Evolutionary conservation across 2,113 vertebrate genomes (phyloP), one percentile per base, ranked within the genome.

Genomic region (Gnathonemus echidnorhynchus): DNA sequence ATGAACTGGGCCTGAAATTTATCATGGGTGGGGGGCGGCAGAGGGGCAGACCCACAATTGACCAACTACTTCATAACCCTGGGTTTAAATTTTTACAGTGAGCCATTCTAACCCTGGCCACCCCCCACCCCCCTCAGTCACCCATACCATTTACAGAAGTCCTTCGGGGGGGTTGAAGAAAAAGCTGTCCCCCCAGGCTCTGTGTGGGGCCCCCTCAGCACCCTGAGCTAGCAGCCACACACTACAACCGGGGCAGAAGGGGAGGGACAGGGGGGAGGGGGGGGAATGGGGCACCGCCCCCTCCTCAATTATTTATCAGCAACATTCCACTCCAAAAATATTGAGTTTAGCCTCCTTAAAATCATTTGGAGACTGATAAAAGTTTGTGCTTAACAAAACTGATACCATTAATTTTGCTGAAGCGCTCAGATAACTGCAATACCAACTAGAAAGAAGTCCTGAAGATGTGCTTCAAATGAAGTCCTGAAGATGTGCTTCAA

Each of bases 31-130:
- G 46, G 39, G 74, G 52, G 74, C 10, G 90, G 48, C 52, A 85
- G 77, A 52, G 19, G 4, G 31, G 5, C 66, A 84, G 74, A 70
- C 31, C 19, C 88, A 58, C 88, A 93, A 86, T 56, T 21, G 7
- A 31, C 70, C 2, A 49, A 91, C 83, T 89, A 42, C 45, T 89
- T 39, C 58, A 0, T 3, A 62, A 9, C 58, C 58, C 58, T n/a
- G 24, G 58, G 58, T 62, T 62, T 62, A 62, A n/a, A n/a, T 62
- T 90, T 90, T 90, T 42, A 85, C 86, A 31, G 19, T 90, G 89
- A 19, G 53, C 35, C 53, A 39, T 27, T 62, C 58, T 62, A 56
- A 5, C 21, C 21, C 6, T 42, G 39, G 39, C 39, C 39, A 42
- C 56, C 87, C 90, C 0, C 46, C 89, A 45, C 62, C 66, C 66